Percentiles rank a stretch among this genome's conserved stretches.
phyloP scores from a whole-genome alignment of 2,888 invertebrate species.

The Sipha maydis region DNA sequence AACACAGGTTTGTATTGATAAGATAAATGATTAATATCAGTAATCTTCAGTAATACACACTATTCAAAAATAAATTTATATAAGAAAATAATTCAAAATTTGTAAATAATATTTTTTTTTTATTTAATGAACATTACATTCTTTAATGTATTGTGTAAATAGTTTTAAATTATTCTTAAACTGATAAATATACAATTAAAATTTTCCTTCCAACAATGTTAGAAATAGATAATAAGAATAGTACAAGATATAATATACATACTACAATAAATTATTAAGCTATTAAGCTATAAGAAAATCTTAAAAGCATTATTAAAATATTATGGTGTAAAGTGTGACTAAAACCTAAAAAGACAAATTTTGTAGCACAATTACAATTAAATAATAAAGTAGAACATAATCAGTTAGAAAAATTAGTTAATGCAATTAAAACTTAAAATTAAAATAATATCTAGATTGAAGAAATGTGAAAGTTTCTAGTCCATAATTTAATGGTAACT shows the following conservation, averaged over 20 bases:
- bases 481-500: neutral
- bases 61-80: slow-evolving; percentile 31
- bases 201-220: neutral
- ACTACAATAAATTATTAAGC: neutral
- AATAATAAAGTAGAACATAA: too few species aligned
- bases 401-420: neutral
- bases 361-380: neutral
- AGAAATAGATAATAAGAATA: slow-evolving; percentile 11
- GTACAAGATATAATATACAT: neutral
- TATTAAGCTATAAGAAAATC: neutral
- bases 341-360: neutral
- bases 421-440: neutral
- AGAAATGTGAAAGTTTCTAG: neutral
- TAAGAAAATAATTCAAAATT: slow-evolving; percentile 23
- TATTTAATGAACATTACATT: neutral
- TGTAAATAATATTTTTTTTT: neutral
- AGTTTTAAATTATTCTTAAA: neutral
- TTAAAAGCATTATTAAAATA: neutral
- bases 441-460: neutral
- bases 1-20: neutral
- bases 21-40: neutral
- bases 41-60: neutral
- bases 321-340: neutral
- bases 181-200: neutral
- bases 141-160: neutral